Evolutionary conservation across 2,888 invertebrate genomes (phyloP).

Genomic region (Rhogogaster chlorosoma): DNA sequence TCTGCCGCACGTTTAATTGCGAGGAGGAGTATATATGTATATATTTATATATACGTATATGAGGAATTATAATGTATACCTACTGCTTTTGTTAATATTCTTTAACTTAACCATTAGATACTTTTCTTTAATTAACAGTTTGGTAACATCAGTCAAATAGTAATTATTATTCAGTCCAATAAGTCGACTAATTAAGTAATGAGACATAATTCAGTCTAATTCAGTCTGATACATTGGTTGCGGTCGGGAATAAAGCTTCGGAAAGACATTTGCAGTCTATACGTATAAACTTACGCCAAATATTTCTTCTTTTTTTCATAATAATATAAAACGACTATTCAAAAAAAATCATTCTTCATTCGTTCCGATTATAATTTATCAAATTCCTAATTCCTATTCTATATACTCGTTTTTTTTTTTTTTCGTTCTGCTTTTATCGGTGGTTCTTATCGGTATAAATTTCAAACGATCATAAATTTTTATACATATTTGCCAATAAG

Average conservation of each 20-base stretch:
- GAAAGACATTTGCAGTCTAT: constrained; percentile 48
- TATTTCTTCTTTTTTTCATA: constrained; percentile 42
- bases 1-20: neutral
- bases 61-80: neutral
- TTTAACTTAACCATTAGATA: constrained; percentile 74
- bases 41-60: neutral
- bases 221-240: constrained; percentile 45
- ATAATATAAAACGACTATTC: neutral
- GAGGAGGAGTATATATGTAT: constrained; percentile 13
- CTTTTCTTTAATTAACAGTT: constrained; percentile 73
- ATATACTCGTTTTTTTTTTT: neutral
- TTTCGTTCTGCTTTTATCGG: neutral
- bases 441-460: neutral
- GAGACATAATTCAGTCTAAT: constrained; percentile 37
- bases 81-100: neutral
- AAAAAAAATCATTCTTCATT: neutral
- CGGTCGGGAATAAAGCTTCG: constrained; percentile 40
- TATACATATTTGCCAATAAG: constrained; percentile 28
- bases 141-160: constrained; percentile 78
- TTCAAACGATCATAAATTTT: constrained; percentile 48
- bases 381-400: neutral
- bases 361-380: neutral
- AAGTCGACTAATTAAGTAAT: constrained; percentile 67
- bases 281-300: constrained; percentile 52
- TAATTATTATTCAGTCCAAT: constrained; percentile 74